Evolutionary conservation across 2,113 vertebrate genomes (phyloP).

Genomic region (Aegithalos caudatus): DNA sequence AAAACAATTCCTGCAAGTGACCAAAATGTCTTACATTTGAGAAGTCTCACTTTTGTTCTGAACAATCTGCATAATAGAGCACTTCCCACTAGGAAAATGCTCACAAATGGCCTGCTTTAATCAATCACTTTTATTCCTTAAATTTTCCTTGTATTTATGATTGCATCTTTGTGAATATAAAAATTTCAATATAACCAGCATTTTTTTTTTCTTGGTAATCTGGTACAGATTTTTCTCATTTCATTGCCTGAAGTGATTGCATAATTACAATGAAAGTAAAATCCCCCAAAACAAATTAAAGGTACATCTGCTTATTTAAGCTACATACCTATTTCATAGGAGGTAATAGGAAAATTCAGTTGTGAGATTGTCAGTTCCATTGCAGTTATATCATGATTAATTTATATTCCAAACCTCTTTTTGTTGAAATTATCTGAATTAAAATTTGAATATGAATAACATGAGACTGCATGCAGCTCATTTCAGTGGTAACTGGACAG

Average conservation of each 20-base stretch:
- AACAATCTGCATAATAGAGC: neutral
- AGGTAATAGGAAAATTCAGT: neutral
- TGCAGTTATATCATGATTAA: neutral
- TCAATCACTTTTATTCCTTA: neutral
- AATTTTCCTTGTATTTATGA: neutral
- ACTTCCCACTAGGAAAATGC: neutral
- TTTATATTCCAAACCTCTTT: neutral
- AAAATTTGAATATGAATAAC: neutral
- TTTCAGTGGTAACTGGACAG: neutral
- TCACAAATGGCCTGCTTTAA: neutral
- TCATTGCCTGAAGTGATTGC: neutral
- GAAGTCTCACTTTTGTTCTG: neutral
- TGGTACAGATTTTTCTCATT: neutral
- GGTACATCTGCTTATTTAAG: neutral
- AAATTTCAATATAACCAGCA: neutral
- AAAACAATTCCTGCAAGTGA: neutral
- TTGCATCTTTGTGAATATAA: neutral
- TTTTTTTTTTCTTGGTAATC: neutral
- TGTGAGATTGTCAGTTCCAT: neutral
- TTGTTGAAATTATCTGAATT: neutral
- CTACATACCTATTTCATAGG: neutral
- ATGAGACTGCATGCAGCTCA: neutral
- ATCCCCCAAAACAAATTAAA: accelerated
- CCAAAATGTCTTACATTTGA: neutral
- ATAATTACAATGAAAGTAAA: neutral